Conservation (phyloP, 2,113 vertebrate species). For the Hypocryptadius cinnamomeus region DNA sequence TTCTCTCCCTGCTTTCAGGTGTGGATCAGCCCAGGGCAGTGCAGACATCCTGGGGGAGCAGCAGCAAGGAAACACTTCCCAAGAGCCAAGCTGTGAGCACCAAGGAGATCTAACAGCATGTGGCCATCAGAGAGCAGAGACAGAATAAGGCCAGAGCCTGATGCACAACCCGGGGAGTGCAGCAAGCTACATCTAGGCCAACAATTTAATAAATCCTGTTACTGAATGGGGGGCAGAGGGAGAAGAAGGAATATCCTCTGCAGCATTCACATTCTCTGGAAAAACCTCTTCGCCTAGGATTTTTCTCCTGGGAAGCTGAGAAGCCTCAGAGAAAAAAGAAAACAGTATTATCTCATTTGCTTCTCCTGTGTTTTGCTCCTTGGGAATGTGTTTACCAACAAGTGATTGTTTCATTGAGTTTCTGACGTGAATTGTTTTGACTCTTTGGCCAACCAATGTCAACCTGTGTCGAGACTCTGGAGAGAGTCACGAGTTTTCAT, state of each 20-base stretch:
- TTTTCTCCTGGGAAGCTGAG: too few species aligned
- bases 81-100: not conserved
- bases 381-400: too few species aligned
- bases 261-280: too few species aligned
- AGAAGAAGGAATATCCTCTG: not conserved
- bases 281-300: too few species aligned
- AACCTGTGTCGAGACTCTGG: too few species aligned
- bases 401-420: too few species aligned
- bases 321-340: too few species aligned
- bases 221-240: not conserved
- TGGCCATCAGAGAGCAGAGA: not conserved
- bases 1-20: not conserved
- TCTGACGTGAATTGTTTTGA: too few species aligned
- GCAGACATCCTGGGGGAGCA: not conserved
- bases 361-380: too few species aligned
- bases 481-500: too few species aligned
- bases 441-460: too few species aligned
- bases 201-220: not conserved
- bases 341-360: too few species aligned
- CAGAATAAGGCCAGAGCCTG: constrained; percentile 4
- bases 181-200: not conserved
- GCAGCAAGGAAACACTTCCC: not conserved
- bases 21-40: not conserved
- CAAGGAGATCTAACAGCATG: not conserved
- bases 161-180: not conserved